These are phyloP conservation scores for Anolis carolinensis DNA, from an alignment of 2,113 vertebrate genomes.

Conservation along the genomic window DNA sequence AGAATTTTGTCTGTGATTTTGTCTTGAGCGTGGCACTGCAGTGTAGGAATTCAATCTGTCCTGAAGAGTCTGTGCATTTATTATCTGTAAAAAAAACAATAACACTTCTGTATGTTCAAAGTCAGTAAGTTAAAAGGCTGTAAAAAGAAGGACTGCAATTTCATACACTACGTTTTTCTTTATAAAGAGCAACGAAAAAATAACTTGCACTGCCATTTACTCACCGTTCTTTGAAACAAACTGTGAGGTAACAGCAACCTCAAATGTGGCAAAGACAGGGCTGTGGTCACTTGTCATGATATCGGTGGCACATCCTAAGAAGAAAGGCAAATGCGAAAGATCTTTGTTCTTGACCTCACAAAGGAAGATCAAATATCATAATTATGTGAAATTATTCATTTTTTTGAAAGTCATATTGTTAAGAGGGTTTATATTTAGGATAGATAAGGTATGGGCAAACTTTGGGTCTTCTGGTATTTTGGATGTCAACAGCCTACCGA, in stretches of 20 bases:
- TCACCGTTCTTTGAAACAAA: constrained; percentile 96
- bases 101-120: constrained; percentile 1
- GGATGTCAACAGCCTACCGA: no score
- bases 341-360: neutral
- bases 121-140: neutral
- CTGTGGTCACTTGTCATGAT: constrained; percentile 97
- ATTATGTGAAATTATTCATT: neutral
- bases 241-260: constrained; percentile 96
- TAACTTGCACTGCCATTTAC: constrained; percentile 4
- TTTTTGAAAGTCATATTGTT: neutral
- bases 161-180: neutral
- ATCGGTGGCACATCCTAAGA: constrained; percentile 90
- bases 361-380: neutral
- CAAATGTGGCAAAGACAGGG: constrained; percentile 95
- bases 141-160: neutral
- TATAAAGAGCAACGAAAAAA: neutral
- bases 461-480: no score
- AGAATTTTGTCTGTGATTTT: constrained; percentile 97
- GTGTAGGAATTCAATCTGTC: constrained; percentile 90
- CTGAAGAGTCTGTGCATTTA: constrained; percentile 80
- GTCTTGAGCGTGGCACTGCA: constrained; percentile 88
- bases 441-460: no score
- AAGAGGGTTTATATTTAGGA: neutral
- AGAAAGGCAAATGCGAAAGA: neutral
- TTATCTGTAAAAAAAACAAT: constrained; percentile 77